These are phyloP conservation scores for Myripristis jacobus DNA, from an alignment of 2,797 vertebrate genomes.

Conservation along the genomic window DNA sequence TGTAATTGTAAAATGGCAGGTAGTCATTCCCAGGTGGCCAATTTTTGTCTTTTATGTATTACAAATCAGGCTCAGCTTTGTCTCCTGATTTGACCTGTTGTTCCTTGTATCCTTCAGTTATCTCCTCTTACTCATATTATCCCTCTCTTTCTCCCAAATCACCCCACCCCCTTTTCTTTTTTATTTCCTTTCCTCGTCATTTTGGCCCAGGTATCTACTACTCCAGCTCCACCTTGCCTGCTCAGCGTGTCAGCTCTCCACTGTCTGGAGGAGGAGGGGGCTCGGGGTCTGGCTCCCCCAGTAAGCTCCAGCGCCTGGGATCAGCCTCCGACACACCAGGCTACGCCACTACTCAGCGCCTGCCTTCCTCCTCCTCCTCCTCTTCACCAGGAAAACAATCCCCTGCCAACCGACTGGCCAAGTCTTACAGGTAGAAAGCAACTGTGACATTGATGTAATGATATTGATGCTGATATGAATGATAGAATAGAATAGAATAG, in stretches of 20 bases:
- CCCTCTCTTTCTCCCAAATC: not conserved
- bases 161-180: constrained; percentile 3
- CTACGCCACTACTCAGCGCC: constrained; percentile 89
- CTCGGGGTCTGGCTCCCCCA: constrained; percentile 85
- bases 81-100: not conserved
- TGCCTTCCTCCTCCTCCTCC: constrained; percentile 84
- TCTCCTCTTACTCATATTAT: not conserved
- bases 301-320: constrained; percentile 93
- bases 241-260: constrained; percentile 93
- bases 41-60: no score
- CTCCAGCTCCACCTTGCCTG: constrained; percentile 94
- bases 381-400: constrained; percentile 94
- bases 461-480: constrained; percentile 11
- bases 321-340: constrained; percentile 87
- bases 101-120: not conserved
- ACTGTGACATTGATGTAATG: not conserved
- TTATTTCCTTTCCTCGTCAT: not conserved
- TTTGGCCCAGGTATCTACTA: constrained; percentile 87
- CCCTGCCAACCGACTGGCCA: constrained; percentile 90
- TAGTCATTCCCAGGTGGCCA: no score
- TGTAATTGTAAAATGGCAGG: no score
- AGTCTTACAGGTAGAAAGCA: constrained; percentile 90
- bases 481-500: not conserved
- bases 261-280: constrained; percentile 85
- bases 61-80: no score